Conservation (phyloP, 2,888 invertebrate species). For the Lochmaea crataegi region DNA sequence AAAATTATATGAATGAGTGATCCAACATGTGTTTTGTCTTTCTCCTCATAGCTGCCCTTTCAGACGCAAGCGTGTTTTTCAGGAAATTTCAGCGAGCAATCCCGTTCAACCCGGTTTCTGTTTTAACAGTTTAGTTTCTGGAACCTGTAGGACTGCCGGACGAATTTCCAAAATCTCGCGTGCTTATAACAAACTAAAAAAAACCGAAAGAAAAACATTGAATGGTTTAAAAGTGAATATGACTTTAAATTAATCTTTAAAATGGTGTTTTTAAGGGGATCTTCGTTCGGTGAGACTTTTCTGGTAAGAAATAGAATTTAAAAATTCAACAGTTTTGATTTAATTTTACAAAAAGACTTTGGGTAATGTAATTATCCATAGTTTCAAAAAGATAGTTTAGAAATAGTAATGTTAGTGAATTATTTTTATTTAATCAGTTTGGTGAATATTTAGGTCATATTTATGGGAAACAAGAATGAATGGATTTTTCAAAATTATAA, state of each 20-base stretch:
- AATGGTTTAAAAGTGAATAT: background rate
- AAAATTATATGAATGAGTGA: constrained; percentile 11
- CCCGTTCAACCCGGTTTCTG: constrained; percentile 32
- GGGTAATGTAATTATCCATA: no score
- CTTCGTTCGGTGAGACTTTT: background rate
- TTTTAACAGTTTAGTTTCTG: constrained; percentile 32
- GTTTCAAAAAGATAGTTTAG: no score
- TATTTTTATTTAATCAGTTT: no score
- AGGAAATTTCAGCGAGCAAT: constrained; percentile 35
- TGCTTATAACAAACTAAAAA: background rate
- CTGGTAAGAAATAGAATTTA: background rate
- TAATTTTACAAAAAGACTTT: no score
- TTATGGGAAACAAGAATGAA: no score
- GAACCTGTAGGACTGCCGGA: constrained; percentile 3
- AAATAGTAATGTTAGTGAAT: no score
- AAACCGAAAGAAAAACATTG: background rate
- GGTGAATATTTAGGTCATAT: no score
- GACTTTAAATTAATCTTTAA: background rate
- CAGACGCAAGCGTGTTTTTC: constrained; percentile 37
- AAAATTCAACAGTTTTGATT: background rate
- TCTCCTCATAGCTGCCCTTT: constrained; percentile 6
- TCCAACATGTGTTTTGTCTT: constrained; percentile 15
- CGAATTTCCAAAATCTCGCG: constrained; percentile 3
- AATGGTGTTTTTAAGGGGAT: background rate
- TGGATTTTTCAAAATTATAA: no score